Conservation (phyloP, 2,797 vertebrate genomes). For the Heterohyrax brucei region DNA sequence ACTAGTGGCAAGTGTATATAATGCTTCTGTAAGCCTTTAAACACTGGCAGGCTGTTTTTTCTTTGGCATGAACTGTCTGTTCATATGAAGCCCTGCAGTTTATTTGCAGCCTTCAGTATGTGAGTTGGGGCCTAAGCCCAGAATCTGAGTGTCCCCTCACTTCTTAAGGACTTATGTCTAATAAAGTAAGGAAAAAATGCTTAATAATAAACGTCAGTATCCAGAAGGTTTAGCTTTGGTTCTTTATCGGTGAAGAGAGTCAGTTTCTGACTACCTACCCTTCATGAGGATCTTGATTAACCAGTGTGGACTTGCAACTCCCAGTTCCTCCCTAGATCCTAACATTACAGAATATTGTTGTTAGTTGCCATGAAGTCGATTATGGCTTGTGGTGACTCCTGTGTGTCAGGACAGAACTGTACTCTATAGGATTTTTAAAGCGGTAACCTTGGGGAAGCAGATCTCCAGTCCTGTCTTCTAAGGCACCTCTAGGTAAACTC, state of each 20-base stretch:
- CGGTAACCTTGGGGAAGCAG: background rate
- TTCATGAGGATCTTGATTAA: background rate
- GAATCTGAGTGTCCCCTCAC: background rate
- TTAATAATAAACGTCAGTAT: background rate
- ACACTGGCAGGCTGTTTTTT: fast-evolving
- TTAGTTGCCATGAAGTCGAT: background rate
- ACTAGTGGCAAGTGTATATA: background rate
- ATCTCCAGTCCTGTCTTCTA: background rate
- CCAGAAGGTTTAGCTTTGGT: background rate
- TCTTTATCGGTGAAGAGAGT: conserved; percentile 15
- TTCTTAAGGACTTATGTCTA: background rate
- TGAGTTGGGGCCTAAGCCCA: fast-evolving
- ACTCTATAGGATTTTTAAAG: background rate
- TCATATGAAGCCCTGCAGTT: background rate
- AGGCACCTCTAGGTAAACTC: background rate
- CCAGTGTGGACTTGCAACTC: background rate
- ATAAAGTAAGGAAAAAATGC: background rate
- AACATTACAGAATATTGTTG: background rate
- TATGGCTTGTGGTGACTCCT: background rate
- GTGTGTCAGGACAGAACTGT: background rate
- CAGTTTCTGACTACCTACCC: background rate
- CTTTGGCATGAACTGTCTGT: background rate
- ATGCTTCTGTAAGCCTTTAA: fast-evolving
- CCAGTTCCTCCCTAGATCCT: background rate
- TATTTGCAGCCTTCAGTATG: background rate